Conservation (phyloP, 2,888 invertebrate genomes). For the Brachynemurus nebulosus region DNA sequence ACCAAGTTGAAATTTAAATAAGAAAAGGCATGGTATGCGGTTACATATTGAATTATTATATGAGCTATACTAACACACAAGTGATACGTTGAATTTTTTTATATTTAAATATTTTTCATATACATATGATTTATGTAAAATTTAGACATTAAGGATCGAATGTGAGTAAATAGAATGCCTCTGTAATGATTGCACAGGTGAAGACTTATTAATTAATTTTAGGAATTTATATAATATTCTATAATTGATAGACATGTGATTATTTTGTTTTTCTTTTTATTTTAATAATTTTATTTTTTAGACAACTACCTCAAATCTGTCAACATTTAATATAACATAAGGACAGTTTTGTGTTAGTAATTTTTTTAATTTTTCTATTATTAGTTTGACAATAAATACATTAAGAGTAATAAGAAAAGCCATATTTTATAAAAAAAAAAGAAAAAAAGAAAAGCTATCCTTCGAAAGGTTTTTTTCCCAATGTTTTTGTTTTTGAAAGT, state of each 20-base stretch:
- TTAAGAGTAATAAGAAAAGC: not conserved
- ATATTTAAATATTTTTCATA: too few relatives aligned
- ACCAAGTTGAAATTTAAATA: too few relatives aligned
- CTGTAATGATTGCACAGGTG: too few relatives aligned
- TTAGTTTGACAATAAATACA: slow-evolving; percentile 2
- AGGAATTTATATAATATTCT: not conserved
- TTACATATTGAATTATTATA: too few relatives aligned
- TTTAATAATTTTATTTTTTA: not conserved
- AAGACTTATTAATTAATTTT: slow-evolving; percentile 1
- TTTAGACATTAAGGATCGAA: too few relatives aligned
- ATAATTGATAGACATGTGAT: slow-evolving; percentile 1
- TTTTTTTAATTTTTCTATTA: not conserved
- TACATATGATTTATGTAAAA: too few relatives aligned
- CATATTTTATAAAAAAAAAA: not conserved
- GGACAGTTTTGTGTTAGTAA: slow-evolving; percentile 1
- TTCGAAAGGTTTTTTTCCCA: too few relatives aligned
- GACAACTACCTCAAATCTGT: slow-evolving; percentile 1
- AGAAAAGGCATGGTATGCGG: too few relatives aligned
- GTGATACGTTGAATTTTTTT: slow-evolving; percentile 1
- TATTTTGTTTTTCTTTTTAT: not conserved
- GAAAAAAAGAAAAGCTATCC: too few relatives aligned
- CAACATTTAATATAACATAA: not conserved
- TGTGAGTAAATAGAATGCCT: too few relatives aligned
- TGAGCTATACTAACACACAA: slow-evolving; percentile 2
- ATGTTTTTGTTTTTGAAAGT: not conserved